A percentile compares a stretch with the other conserved stretches of the same genome.
Conservation (phyloP, 2,888 invertebrate genomes). For the Apamea epomidion region DNA sequence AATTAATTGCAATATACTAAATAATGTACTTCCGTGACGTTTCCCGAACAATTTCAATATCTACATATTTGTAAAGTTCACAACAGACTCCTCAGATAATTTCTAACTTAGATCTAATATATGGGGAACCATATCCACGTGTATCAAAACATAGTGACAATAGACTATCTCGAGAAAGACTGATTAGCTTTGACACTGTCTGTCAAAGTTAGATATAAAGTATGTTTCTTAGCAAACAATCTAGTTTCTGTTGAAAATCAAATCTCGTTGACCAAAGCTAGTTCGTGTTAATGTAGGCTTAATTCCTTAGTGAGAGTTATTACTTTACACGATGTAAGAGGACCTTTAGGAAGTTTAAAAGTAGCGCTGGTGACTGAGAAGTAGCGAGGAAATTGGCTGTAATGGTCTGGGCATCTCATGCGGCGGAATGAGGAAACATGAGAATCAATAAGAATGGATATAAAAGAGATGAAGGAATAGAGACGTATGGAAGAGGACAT, state of each 20-base stretch:
- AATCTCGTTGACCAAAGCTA: not conserved
- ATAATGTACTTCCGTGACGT: conserved; percentile 27
- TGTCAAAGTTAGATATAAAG: not conserved
- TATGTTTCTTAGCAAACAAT: not conserved
- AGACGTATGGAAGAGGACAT: not conserved
- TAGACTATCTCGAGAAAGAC: not conserved
- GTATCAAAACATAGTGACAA: not conserved
- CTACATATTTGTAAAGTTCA: conserved; percentile 33
- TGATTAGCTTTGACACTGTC: not conserved
- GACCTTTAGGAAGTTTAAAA: not conserved
- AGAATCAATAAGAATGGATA: not conserved
- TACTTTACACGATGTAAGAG: not conserved
- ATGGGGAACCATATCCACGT: not conserved
- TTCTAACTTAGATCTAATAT: conserved; percentile 14
- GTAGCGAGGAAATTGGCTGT: not conserved
- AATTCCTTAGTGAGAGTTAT: not conserved
- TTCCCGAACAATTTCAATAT: conserved; percentile 51
- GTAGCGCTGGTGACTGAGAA: not conserved
- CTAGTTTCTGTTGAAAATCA: not conserved
- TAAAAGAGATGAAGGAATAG: not conserved
- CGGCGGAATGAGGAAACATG: not conserved
- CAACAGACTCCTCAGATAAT: conserved; percentile 5
- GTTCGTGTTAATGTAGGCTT: not conserved
- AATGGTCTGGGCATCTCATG: not conserved
- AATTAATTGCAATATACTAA: conserved; percentile 27